A percentile compares a stretch with the other conserved stretches of the same genome.
phyloP scores from a whole-genome alignment of 2,888 invertebrate species.

The Oxytorus armatus region DNA sequence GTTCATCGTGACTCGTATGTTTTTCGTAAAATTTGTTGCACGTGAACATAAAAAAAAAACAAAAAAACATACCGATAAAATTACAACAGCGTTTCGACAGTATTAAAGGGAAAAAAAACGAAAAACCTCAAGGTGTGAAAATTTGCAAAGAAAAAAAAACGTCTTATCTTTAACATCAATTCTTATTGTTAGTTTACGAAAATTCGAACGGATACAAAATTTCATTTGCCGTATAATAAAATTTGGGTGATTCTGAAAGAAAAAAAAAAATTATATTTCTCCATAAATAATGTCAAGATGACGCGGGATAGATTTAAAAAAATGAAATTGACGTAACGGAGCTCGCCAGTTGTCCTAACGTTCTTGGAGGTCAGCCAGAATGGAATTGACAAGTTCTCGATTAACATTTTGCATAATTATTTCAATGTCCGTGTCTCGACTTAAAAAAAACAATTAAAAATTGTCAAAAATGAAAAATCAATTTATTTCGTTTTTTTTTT shows the following conservation, averaged over 20 bases:
- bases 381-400: conserved; percentile 59
- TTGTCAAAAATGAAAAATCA: conserved; percentile 3
- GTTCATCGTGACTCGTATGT: conserved; percentile 57
- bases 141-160: not conserved
- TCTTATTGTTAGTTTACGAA: not conserved
- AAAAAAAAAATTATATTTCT: no score
- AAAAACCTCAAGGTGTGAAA: not conserved
- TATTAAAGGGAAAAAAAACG: not conserved
- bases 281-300: no score
- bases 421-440: conserved; percentile 53
- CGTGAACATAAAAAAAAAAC: conserved; percentile 8
- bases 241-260: no score
- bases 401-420: conserved; percentile 12
- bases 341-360: no score
- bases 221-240: no score
- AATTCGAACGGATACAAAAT: no score
- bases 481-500: not conserved
- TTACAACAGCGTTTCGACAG: not conserved
- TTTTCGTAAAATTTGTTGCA: not conserved
- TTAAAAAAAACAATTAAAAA: conserved; percentile 14
- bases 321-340: conserved; percentile 27
- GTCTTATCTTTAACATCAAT: not conserved
- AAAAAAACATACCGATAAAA: not conserved
- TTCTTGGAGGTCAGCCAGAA: conserved; percentile 58
- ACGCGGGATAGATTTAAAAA: not conserved